phyloP scores from a whole-genome alignment of 2,797 vertebrate genomes.

The Coccyzus lansbergi region DNA sequence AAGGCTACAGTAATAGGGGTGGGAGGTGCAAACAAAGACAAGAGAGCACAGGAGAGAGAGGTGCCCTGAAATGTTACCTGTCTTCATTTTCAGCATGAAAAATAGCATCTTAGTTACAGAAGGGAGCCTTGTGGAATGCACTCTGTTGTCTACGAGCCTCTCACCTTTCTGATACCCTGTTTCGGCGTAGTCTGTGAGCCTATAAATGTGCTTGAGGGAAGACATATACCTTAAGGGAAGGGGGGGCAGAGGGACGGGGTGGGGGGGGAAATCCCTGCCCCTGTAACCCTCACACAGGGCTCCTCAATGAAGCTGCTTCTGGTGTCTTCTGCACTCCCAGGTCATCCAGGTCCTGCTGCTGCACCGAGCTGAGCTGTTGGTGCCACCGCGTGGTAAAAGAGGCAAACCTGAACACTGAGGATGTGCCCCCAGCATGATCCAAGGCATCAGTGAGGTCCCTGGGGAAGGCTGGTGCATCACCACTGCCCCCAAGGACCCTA shows the following conservation, averaged over 20 bases:
- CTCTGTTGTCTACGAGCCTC: neutral
- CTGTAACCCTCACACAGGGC: neutral
- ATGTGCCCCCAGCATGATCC: neutral
- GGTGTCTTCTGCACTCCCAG: neutral
- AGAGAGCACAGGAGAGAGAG: neutral
- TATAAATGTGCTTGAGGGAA: neutral
- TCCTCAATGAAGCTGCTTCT: neutral
- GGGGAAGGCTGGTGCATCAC: neutral
- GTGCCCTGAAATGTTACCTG: neutral
- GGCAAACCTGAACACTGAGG: neutral
- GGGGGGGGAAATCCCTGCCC: too few species aligned
- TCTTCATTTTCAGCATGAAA: neutral
- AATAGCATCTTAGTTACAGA: neutral
- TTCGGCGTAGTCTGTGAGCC: neutral
- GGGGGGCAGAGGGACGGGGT: neutral
- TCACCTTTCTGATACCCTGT: neutral
- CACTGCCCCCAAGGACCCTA: neutral
- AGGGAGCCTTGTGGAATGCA: neutral
- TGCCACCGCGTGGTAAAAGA: slow-evolving; percentile 31
- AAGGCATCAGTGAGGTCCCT: neutral
- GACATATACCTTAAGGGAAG: neutral
- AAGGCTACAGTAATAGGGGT: accelerated
- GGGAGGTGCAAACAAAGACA: neutral
- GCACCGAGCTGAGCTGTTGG: neutral
- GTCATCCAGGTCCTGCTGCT: accelerated